Evolutionary conservation across 2,888 invertebrate genomes (phyloP).

Genomic region (Hylaea fasciaria): DNA sequence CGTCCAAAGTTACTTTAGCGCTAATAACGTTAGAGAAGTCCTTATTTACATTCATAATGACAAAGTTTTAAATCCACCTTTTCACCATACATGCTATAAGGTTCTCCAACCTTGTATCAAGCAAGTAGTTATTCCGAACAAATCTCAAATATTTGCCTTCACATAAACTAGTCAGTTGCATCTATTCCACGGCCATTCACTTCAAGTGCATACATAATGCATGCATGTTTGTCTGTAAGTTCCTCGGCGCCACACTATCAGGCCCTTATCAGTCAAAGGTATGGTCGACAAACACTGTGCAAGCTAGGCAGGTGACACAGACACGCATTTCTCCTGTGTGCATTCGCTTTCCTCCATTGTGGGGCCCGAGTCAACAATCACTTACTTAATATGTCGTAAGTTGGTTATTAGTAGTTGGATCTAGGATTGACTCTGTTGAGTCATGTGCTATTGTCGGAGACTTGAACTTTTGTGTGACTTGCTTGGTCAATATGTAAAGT

Average conservation of each 20-base stretch:
- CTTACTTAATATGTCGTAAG: conserved; percentile 26
- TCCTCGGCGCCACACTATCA: conserved; percentile 52
- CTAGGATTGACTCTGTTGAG: conserved; percentile 31
- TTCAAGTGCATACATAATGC: conserved; percentile 16
- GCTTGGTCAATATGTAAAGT: conserved; percentile 15
- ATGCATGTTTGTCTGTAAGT: conserved; percentile 16
- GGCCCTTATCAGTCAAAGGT: conserved; percentile 76
- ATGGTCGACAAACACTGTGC: conserved; percentile 69
- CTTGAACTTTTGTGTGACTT: conserved; percentile 27
- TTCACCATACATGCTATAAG: too few relatives aligned
- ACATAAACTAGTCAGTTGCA: not conserved
- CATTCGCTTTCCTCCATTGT: conserved; percentile 20
- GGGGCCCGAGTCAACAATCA: conserved; percentile 20
- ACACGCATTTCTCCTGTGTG: conserved; percentile 39
- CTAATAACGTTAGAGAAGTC: too few relatives aligned
- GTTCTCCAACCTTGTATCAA: too few relatives aligned
- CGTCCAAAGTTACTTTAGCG: too few relatives aligned
- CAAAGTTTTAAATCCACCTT: too few relatives aligned
- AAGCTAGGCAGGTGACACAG: conserved; percentile 36
- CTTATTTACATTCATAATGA: too few relatives aligned
- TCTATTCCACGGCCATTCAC: conserved; percentile 6
- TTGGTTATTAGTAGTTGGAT: conserved; percentile 30
- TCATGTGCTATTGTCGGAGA: conserved; percentile 26
- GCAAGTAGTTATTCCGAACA: too few relatives aligned
- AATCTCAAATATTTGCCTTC: too few relatives aligned